Conservation (phyloP, 30 jellyfish, hydroid and myxozoan genomes). For the Catostylus mosaicus region DNA sequence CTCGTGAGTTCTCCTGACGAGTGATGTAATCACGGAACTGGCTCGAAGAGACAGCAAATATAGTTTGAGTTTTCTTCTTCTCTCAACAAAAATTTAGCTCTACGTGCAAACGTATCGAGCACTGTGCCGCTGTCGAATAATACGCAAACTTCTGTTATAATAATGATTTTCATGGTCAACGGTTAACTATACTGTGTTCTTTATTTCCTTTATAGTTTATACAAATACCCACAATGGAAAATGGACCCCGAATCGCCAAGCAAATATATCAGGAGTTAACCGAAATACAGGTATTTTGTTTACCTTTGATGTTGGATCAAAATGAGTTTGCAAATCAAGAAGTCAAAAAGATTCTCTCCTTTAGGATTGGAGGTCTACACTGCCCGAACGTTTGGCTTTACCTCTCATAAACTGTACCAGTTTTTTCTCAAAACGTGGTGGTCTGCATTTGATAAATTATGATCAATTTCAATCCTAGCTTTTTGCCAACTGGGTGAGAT, state of each 20-base stretch:
- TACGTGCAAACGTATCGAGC: no score
- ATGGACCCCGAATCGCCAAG: conserved; percentile 64
- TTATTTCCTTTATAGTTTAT: conserved; percentile 27
- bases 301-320: background rate
- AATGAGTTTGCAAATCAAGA: background rate
- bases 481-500: no score
- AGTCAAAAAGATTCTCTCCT: background rate
- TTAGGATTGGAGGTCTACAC: background rate
- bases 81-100: no score
- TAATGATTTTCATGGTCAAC: no score
- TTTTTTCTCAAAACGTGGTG: no score
- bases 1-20: background rate
- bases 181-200: background rate
- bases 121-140: background rate
- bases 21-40: background rate
- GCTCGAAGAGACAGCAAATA: background rate
- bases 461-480: no score
- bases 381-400: background rate
- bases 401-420: no score
- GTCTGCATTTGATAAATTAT: no score
- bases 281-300: conserved; percentile 54
- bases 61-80: no score
- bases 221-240: conserved; percentile 78
- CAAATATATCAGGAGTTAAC: conserved; percentile 53
- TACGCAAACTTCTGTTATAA: background rate